Percentiles rank a stretch among this genome's conserved stretches.
These are phyloP conservation scores for Phaedon cochleariae DNA, from an alignment of 2,888 invertebrate genomes.

Conservation along the genomic window DNA sequence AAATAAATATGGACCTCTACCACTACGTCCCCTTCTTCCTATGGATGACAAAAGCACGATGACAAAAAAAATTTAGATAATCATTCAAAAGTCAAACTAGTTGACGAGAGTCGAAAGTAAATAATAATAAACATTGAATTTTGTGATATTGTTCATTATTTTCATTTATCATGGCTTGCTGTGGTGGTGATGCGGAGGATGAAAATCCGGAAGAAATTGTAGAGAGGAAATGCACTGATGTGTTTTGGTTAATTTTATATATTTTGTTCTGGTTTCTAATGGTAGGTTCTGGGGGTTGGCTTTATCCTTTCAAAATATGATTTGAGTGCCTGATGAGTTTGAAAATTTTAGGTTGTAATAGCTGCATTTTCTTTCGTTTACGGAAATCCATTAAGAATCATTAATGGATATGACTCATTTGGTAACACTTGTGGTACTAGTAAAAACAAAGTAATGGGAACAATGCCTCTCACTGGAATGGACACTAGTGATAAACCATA, in stretches of 20 bases:
- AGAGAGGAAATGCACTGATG: constrained; percentile 81
- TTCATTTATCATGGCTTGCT: constrained; percentile 69
- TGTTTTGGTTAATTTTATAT: constrained; percentile 81
- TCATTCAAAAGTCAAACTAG: too few species aligned
- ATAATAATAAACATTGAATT: constrained; percentile 8
- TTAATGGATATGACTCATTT: constrained; percentile 93
- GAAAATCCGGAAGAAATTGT: constrained; percentile 63
- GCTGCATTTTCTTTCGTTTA: constrained; percentile 89
- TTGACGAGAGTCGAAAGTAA: too few species aligned
- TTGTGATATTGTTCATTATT: constrained; percentile 10
- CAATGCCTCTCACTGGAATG: constrained; percentile 80
- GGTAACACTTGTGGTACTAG: constrained; percentile 93
- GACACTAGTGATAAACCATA: constrained; percentile 81
- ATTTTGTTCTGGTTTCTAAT: constrained; percentile 84
- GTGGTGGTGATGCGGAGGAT: constrained; percentile 72
- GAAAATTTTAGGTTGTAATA: constrained; percentile 73
- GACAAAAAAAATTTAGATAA: too few species aligned
- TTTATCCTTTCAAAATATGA: too few species aligned
- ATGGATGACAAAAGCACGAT: too few species aligned
- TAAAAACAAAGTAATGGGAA: constrained; percentile 77
- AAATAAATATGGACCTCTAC: too few species aligned
- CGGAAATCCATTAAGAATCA: constrained; percentile 84
- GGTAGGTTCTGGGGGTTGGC: constrained; percentile 68
- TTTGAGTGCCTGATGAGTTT: neutral
- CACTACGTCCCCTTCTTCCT: too few species aligned